Evolutionary conservation across 2,888 invertebrate species (phyloP), one percentile per base, ranked within the genome.

Genomic region (Drosophila differens): DNA sequence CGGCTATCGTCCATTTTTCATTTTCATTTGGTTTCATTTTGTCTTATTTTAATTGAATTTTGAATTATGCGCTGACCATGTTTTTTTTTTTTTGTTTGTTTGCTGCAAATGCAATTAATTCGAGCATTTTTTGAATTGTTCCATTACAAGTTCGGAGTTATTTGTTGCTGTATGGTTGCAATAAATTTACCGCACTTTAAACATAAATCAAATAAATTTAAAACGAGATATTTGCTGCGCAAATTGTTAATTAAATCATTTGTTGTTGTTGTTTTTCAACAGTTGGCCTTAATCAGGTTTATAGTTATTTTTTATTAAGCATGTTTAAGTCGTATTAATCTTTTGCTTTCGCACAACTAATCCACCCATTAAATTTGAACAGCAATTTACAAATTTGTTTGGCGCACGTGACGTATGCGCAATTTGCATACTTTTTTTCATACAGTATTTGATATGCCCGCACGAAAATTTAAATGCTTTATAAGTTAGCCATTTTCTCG

Each of bases 31-130:
- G 33, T 55, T 73, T 62, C 44, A 54, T 74, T 85, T 76, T 72
- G 79, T 79, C 81, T 89, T 85, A 76, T 82, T 87, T 89, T 87
- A 90, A 87, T 90, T 90, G 86, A 87, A 87, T 86, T 87, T 87
- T 87, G 90, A 87, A 87, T 89, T 86, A 87, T 89, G 82, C 73
- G 70, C 67, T 67, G 70, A 64, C 44, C 75, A 58, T 61, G 73
- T 69, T 65, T 64, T 62, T 37, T 62, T 37, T 52, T 41, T 19
- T 62, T 39, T 51, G 62, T 71, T 53, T 64, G 44, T 52, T 52
- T 52, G 53, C 75, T 72, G 75, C 78, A 89, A 90, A 85, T 83
- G 86, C 86, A 87, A 87, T 87, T 87, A 90, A 86, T 85, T 89
- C 82, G 70, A 84, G 80, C 75, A 83, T 76, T 86, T 83, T 80